These are phyloP conservation scores for Callyntrura guangdongensis DNA, from an alignment of 2,888 invertebrate genomes.

Conservation along the genomic window DNA sequence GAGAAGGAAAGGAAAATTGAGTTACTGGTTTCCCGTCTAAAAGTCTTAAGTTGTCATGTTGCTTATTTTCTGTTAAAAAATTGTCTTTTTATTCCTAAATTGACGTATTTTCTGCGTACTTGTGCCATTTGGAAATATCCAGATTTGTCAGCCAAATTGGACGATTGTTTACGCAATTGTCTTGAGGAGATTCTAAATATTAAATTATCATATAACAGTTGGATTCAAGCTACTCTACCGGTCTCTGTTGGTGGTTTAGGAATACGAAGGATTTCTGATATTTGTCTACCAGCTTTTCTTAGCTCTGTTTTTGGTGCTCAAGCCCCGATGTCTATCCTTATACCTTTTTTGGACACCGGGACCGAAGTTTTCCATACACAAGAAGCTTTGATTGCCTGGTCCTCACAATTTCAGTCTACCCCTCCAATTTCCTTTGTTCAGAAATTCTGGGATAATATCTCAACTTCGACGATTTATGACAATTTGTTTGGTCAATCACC, in stretches of 20 bases:
- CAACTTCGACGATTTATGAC: background rate
- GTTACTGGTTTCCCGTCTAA: background rate
- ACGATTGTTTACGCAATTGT: background rate
- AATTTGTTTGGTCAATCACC: background rate
- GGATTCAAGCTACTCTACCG: constrained; percentile 5
- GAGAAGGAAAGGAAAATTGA: background rate
- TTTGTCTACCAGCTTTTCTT: constrained; percentile 35
- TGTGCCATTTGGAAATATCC: background rate
- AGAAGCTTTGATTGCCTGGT: no score
- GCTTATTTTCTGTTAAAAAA: constrained; percentile 27
- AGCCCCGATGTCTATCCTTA: background rate
- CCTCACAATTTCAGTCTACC: no score
- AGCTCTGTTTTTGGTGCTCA: background rate
- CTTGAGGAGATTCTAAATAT: background rate
- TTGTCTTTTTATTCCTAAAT: constrained; percentile 24
- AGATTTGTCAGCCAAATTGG: background rate
- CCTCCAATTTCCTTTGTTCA: no score
- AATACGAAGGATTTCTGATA: constrained; percentile 11
- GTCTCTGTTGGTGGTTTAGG: constrained; percentile 11
- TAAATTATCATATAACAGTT: background rate
- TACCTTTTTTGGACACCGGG: no score
- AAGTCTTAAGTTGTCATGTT: background rate
- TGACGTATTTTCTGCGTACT: background rate
- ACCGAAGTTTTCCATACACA: background rate
- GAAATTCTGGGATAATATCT: constrained; percentile 42